Evolutionary conservation across 2,113 vertebrate species (phyloP).

Genomic region (Aphyosemion australe): DNA sequence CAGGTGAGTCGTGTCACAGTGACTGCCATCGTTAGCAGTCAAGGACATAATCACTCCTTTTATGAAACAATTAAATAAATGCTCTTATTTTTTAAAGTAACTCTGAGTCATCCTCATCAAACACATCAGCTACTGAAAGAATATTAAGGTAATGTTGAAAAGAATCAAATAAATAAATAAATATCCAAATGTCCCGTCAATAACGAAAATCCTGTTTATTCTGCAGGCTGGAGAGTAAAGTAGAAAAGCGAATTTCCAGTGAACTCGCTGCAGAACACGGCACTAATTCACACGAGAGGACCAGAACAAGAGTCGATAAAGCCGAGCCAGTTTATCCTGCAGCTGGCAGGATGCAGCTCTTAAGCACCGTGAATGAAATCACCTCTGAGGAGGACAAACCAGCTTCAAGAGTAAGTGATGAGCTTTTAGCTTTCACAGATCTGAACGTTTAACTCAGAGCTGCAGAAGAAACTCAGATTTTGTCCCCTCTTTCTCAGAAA

Average conservation of each 20-base stretch:
- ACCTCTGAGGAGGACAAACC: constrained; percentile 18
- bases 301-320: constrained; percentile 11
- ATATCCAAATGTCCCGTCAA: background rate
- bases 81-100: constrained; percentile 17
- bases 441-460: background rate
- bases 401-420: constrained; percentile 49
- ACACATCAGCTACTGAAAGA: constrained; percentile 18
- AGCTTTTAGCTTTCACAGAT: background rate
- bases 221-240: constrained; percentile 36
- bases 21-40: background rate
- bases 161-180: background rate
- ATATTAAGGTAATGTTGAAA: constrained; percentile 33
- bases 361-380: constrained; percentile 1
- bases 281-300: constrained; percentile 16
- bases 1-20: constrained; percentile 43
- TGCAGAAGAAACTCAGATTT: constrained; percentile 8
- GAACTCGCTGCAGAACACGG: constrained; percentile 21
- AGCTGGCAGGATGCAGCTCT: constrained; percentile 1
- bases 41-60: background rate
- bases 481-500: constrained; percentile 49
- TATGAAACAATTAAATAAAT: background rate
- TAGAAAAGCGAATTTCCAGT: constrained; percentile 17
- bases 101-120: background rate
- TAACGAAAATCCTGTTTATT: constrained; percentile 2
- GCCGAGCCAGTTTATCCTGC: background rate